These are phyloP conservation scores for Drosophila quinaria DNA, from an alignment of 2,888 invertebrate species.

Conservation along the genomic window DNA sequence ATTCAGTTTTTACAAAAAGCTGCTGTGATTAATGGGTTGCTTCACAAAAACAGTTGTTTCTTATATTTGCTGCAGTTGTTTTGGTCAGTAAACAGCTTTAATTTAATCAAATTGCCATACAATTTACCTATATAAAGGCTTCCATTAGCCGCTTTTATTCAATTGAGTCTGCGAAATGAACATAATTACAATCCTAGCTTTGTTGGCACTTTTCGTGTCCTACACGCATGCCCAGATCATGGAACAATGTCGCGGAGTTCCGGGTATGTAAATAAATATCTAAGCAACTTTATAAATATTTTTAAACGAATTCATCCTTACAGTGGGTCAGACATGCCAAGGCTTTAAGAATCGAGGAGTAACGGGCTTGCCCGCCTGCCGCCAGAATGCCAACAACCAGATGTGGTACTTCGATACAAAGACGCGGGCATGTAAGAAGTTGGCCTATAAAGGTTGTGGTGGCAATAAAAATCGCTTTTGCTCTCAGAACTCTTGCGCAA, in stretches of 20 bases:
- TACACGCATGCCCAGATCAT: background rate
- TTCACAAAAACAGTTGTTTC: background rate
- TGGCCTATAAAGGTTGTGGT: conserved; percentile 41
- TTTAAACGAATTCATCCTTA: background rate
- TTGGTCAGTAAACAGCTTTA: background rate
- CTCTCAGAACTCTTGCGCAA: conserved; percentile 10
- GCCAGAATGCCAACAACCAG: conserved; percentile 7
- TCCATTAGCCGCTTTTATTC: background rate
- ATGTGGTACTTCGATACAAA: conserved; percentile 45
- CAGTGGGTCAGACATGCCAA: conserved; percentile 8
- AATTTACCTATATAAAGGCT: background rate
- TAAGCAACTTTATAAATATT: background rate
- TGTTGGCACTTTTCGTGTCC: conserved; percentile 11
- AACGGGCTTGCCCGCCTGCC: conserved; percentile 12
- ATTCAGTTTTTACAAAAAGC: too few species aligned
- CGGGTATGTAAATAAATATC: conserved; percentile 1
- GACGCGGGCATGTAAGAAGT: conserved; percentile 11
- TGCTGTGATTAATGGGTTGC: too few species aligned
- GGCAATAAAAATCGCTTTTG: conserved; percentile 50
- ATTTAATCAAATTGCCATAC: background rate
- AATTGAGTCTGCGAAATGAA: conserved; percentile 21
- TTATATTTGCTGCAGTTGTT: background rate
- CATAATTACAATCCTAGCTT: conserved; percentile 4
- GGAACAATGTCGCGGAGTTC: conserved; percentile 18
- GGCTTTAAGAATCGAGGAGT: conserved; percentile 17